A percentile compares a stretch with the other conserved stretches of the same genome.
These are phyloP conservation scores for Euborellia annulipes DNA, from an alignment of 1,140 invertebrate species.

Conservation along the genomic window DNA sequence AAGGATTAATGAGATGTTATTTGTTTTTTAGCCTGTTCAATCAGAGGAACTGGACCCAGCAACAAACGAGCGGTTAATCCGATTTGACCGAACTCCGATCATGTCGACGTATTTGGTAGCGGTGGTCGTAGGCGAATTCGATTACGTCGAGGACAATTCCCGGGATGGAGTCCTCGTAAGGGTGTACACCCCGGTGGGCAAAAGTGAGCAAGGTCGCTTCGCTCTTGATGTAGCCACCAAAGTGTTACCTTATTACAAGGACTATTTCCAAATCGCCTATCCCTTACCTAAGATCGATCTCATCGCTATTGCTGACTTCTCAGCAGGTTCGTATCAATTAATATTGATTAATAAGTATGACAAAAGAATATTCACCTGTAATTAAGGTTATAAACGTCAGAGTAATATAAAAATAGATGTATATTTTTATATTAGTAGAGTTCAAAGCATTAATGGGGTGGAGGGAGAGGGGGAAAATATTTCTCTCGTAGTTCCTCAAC, in stretches of 20 bases:
- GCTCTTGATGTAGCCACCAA: slow-evolving; percentile 73
- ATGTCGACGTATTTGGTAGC: slow-evolving; percentile 97
- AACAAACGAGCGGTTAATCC: slow-evolving; percentile 39
- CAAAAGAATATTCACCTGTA: too few species aligned
- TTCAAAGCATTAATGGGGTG: too few species aligned
- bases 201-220: slow-evolving; percentile 82
- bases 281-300: slow-evolving; percentile 92
- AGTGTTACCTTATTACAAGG: slow-evolving; percentile 82
- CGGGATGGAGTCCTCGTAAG: slow-evolving; percentile 68
- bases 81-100: slow-evolving; percentile 72
- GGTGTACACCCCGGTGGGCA: slow-evolving; percentile 84
- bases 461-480: too few species aligned
- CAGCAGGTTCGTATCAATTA: slow-evolving; percentile 46
- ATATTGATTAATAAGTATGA: too few species aligned
- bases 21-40: slow-evolving; percentile 40
- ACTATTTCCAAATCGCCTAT: slow-evolving; percentile 90
- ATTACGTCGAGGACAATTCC: slow-evolving; percentile 71
- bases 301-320: slow-evolving; percentile 87
- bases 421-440: too few species aligned
- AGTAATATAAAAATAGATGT: too few species aligned
- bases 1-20: not conserved
- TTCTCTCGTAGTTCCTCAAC: too few species aligned
- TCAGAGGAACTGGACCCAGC: slow-evolving; percentile 31
- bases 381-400: too few species aligned
- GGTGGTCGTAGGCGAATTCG: slow-evolving; percentile 84